phyloP scores from a whole-genome alignment of 2,888 invertebrate species.

The Clivina fossor region DNA sequence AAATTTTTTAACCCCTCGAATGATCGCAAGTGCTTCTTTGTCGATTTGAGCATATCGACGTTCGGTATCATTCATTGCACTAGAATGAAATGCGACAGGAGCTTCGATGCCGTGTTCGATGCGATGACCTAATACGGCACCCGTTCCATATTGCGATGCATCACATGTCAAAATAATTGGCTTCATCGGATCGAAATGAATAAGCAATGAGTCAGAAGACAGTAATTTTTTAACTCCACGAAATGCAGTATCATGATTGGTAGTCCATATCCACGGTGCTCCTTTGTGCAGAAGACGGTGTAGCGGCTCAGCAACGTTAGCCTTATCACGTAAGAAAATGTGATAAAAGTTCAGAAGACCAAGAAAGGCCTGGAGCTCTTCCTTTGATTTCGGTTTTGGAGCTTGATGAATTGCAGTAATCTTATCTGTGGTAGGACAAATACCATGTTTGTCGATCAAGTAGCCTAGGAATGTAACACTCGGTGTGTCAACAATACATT shows the following conservation, averaged over 20 bases:
- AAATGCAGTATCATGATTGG: slow-evolving; percentile 36
- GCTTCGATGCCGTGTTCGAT: too few species aligned
- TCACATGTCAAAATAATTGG: too few species aligned
- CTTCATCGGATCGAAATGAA: too few species aligned
- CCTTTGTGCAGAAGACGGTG: slow-evolving; percentile 40
- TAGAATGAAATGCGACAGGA: too few species aligned
- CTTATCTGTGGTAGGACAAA: slow-evolving; percentile 6
- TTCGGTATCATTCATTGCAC: too few species aligned
- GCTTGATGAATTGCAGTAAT: slow-evolving; percentile 5
- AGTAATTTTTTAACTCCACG: slow-evolving; percentile 38
- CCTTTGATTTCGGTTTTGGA: not conserved
- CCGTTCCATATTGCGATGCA: too few species aligned
- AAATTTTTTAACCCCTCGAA: too few species aligned
- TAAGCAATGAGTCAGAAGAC: slow-evolving; percentile 27
- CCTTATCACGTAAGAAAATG: slow-evolving; percentile 40
- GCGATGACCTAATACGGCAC: too few species aligned
- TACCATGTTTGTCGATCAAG: not conserved
- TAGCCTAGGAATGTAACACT: slow-evolving; percentile 9
- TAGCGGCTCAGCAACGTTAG: slow-evolving; percentile 40
- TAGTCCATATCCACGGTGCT: slow-evolving; percentile 40
- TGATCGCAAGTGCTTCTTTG: too few species aligned
- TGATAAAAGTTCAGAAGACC: slow-evolving; percentile 44
- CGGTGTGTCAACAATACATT: not conserved
- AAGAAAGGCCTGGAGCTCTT: slow-evolving; percentile 37
- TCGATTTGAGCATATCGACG: too few species aligned